Evolutionary conservation across 2,888 invertebrate species (phyloP).

Genomic region (Dendrolimus pini): DNA sequence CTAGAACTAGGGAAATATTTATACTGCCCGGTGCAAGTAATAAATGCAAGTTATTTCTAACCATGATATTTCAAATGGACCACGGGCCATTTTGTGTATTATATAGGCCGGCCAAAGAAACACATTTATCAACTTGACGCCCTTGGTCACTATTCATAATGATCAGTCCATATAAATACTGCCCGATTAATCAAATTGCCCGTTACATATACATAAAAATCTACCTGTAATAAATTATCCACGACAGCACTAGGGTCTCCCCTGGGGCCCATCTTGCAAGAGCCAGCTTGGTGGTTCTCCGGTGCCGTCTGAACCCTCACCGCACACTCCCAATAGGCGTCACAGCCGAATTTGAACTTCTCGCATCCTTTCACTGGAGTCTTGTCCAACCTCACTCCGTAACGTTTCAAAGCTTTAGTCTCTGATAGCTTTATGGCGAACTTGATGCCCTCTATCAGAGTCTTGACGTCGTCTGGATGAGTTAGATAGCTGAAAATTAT

Average conservation of each 20-base stretch:
- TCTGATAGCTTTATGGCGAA: slow-evolving; percentile 84
- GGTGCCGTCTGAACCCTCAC: slow-evolving; percentile 85
- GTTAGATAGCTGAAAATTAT: slow-evolving; percentile 77
- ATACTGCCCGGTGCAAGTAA: no score
- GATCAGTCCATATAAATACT: no score
- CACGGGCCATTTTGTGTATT: no score
- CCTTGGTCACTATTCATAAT: no score
- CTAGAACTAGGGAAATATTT: no score
- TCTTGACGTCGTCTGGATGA: slow-evolving; percentile 86
- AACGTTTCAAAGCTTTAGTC: slow-evolving; percentile 76
- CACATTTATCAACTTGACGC: no score
- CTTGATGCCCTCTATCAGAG: slow-evolving; percentile 89
- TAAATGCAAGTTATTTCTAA: no score
- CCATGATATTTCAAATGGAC: no score
- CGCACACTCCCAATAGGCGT: slow-evolving; percentile 89
- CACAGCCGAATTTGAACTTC: slow-evolving; percentile 81
- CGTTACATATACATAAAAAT: neutral
- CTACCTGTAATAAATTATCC: slow-evolving; percentile 79
- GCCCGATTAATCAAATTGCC: no score
- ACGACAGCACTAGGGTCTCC: slow-evolving; percentile 85
- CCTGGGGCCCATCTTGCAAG: slow-evolving; percentile 88
- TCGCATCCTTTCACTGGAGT: slow-evolving; percentile 86
- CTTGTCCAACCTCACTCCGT: slow-evolving; percentile 85
- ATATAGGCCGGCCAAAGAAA: no score
- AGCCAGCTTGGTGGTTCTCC: slow-evolving; percentile 89